These are phyloP conservation scores for Xenus cinereus DNA, from an alignment of 2,113 vertebrate genomes.

Conservation along the genomic window DNA sequence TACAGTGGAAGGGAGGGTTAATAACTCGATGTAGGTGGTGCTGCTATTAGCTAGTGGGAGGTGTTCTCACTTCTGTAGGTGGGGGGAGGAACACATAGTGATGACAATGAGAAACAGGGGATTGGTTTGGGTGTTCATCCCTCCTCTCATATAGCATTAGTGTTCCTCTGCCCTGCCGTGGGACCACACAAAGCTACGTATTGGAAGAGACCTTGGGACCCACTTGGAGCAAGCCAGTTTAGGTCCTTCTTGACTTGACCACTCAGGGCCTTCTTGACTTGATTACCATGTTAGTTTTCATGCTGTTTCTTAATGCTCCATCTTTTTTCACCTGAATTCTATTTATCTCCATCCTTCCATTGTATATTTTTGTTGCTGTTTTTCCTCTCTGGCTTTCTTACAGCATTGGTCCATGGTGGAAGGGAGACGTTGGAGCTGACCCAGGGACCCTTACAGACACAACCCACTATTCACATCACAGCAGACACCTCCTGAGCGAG, in stretches of 20 bases:
- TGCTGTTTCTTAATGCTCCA: background rate
- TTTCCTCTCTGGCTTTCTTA: background rate
- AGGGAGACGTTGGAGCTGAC: accelerated
- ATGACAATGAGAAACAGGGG: background rate
- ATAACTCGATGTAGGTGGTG: background rate
- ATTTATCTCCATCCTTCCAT: background rate
- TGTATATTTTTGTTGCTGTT: background rate
- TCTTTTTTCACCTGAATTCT: background rate
- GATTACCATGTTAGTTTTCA: background rate
- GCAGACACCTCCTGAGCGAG: background rate
- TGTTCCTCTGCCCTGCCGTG: background rate
- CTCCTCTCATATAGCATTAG: background rate
- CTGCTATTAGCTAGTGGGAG: background rate
- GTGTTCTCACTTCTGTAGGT: background rate
- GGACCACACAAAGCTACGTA: background rate
- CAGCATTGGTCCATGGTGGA: background rate
- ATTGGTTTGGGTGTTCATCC: background rate
- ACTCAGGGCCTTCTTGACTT: background rate
- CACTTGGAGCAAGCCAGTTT: background rate
- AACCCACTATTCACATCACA: background rate
- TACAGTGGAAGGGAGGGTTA: background rate
- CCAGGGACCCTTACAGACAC: background rate
- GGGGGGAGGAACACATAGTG: background rate
- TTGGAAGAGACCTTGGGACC: background rate
- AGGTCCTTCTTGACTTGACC: background rate